Base-by-base conservation (phyloP, 2,888 invertebrate genomes). In the Antheraea assamensis region DNA sequence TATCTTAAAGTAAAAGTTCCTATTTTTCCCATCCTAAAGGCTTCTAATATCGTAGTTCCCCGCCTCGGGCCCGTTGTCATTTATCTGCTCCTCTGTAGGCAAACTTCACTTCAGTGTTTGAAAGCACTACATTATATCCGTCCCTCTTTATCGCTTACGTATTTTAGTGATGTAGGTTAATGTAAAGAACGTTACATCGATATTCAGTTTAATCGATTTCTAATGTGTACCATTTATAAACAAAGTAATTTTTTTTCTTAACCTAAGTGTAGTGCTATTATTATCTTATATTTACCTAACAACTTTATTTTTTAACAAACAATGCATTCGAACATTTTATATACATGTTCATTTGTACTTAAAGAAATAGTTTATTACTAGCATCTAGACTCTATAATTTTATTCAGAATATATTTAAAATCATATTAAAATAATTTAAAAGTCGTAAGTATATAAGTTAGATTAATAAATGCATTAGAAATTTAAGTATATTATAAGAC, bases 21-120 rank as follows among this genome's bases (percentile, higher is more conserved):
- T 90, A 92, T 93, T 93, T 92, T 93, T 93, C 92, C 61, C 92
- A 90, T 92, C 91, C 92, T 93, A 92, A 92, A 92, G 91, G 90
- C 93, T 92, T 93, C 92, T 92, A 92, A 93, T 93, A 93, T 92
- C 90, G 85, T 87, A 84, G 88, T 84, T 84, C 86, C 87, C 89
- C 84, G 92, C 90, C 91, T 84, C 87, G 84, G 90, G 91, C 89
- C 87, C 89, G 91, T 90, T 92, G 93, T 93, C 93, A 92, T 93
- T 93, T 93, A 92, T 92, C 92, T 90, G 89, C 92, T 90, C 89
- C 88, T 88, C 88, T 84, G 90, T 90, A 92, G 88, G 91, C 91
- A 93, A 94, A 93, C 92, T 92, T 92, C 88, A 88, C 88, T 88
- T 87, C 90, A 89, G 87, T 93, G 92, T 93, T 93, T 91, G 92